phyloP scores from a whole-genome alignment of 2,888 invertebrate genomes.

The Drosophila tanythrix region DNA sequence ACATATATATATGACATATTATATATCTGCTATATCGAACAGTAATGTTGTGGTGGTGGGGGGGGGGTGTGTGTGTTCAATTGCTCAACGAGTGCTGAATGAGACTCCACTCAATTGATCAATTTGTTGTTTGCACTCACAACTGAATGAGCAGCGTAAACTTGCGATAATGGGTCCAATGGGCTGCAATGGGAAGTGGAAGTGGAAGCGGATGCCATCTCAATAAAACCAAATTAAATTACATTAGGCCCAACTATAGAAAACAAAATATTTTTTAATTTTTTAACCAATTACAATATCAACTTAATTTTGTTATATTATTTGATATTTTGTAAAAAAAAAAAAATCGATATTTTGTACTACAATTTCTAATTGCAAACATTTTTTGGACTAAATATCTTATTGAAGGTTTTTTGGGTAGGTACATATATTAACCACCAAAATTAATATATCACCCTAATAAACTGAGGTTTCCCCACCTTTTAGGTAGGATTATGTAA shows the following conservation, averaged over 20 bases:
- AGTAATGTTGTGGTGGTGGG: background rate
- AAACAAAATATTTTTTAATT: no score
- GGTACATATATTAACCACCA: no score
- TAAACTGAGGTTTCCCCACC: no score
- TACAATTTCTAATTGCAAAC: no score
- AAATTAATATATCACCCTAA: no score
- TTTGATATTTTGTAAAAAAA: background rate
- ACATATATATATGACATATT: no score
- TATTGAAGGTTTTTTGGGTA: background rate
- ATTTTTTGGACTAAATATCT: background rate
- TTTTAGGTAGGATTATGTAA: no score
- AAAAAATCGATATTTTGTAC: no score
- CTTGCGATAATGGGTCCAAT: conserved; percentile 46
- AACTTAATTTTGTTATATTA: background rate
- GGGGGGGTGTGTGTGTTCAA: background rate
- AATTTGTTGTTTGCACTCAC: conserved; percentile 53
- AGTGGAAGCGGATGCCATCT: conserved; percentile 54
- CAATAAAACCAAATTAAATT: conserved; percentile 26
- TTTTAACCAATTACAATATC: background rate
- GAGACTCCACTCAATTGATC: conserved; percentile 47
- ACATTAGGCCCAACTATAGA: background rate
- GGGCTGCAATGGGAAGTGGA: conserved; percentile 51
- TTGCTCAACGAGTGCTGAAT: conserved; percentile 10
- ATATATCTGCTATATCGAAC: conserved; percentile 22
- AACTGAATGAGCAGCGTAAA: conserved; percentile 44